Evolutionary conservation across 2,797 vertebrate species (phyloP).

Genomic region (Aphelocoma californica): DNA sequence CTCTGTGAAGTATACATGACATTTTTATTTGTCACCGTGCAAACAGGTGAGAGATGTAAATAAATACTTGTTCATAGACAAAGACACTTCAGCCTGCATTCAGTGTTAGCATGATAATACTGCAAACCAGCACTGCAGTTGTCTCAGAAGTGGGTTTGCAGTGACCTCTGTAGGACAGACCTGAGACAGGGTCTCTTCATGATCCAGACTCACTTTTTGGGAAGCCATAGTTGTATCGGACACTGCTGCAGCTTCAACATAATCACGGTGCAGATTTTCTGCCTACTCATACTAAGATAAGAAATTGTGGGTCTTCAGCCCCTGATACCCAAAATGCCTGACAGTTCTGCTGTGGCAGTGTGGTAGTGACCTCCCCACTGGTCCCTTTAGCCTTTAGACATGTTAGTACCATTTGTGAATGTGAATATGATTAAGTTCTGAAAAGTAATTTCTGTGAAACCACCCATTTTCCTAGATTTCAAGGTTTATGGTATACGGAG

Average conservation of each 20-base stretch:
- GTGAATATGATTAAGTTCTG: background rate
- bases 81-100: background rate
- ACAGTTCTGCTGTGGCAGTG: background rate
- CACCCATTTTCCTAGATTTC: background rate
- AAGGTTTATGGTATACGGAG: background rate
- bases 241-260: background rate
- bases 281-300: background rate
- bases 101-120: no score
- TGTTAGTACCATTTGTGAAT: background rate
- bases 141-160: constrained; percentile 26
- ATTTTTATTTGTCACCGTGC: constrained; percentile 3
- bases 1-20: background rate
- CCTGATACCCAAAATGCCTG: accelerated
- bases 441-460: background rate
- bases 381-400: background rate
- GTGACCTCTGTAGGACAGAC: constrained; percentile 64
- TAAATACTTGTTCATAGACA: background rate
- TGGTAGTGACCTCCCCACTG: background rate
- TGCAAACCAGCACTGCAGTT: background rate
- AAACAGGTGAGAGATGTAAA: background rate
- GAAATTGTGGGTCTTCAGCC: background rate
- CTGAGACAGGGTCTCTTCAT: background rate
- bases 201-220: background rate
- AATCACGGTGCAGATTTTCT: background rate
- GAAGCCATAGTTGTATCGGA: background rate